A percentile compares a stretch with the other conserved stretches of the same genome.
Conservation (phyloP, 2,888 invertebrate genomes). For the Cheilosia vernalis region DNA sequence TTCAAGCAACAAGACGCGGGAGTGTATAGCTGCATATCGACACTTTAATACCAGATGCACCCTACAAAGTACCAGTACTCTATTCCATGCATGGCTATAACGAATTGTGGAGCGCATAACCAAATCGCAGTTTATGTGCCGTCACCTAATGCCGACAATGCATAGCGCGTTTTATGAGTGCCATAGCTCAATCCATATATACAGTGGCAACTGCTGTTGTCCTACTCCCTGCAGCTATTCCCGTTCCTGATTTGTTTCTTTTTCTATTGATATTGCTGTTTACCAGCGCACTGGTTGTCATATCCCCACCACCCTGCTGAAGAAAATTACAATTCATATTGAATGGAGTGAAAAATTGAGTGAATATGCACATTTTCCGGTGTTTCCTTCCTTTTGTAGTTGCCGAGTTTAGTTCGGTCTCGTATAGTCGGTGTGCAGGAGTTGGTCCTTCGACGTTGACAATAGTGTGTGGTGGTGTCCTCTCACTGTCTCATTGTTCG, state of each 20-base stretch:
- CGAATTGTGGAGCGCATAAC: slow-evolving; percentile 56
- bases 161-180: slow-evolving; percentile 46
- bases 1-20: slow-evolving; percentile 38
- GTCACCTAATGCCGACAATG: slow-evolving; percentile 68
- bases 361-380: slow-evolving; percentile 75
- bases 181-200: slow-evolving; percentile 63
- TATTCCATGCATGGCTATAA: slow-evolving; percentile 45
- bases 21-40: neutral
- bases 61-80: slow-evolving; percentile 12
- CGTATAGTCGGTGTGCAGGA: neutral
- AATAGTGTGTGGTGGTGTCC: slow-evolving; percentile 14
- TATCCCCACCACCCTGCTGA: neutral
- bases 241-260: slow-evolving; percentile 26
- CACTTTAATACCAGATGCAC: slow-evolving; percentile 36
- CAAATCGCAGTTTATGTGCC: slow-evolving; percentile 69
- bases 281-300: slow-evolving; percentile 14
- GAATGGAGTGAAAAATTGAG: slow-evolving; percentile 75
- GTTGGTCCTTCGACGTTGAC: slow-evolving; percentile 31
- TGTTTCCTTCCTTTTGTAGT: slow-evolving; percentile 64
- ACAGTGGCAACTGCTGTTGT: slow-evolving; percentile 33
- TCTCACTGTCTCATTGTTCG: neutral
- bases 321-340: slow-evolving; percentile 74
- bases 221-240: slow-evolving; percentile 50
- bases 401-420: slow-evolving; percentile 25
- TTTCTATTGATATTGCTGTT: slow-evolving; percentile 60